Conservation (phyloP, 1,140 invertebrate genomes). For the Drosophila tsacasi region DNA sequence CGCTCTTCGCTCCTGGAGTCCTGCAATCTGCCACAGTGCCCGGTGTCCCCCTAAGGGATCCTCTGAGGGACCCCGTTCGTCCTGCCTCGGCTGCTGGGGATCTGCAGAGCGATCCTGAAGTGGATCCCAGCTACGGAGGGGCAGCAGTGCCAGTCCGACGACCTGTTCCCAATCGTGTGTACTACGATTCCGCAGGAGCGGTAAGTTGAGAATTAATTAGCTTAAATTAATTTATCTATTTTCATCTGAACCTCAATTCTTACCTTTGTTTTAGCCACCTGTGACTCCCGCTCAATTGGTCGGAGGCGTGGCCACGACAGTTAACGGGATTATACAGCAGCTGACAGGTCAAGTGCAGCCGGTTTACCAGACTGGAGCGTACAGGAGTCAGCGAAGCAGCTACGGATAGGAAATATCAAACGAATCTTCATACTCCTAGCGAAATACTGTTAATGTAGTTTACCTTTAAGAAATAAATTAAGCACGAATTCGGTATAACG, state of each 20-base stretch:
- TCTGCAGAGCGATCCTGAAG: constrained; percentile 72
- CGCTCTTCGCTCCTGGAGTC: constrained; percentile 77
- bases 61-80: constrained; percentile 41
- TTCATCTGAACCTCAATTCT: not conserved
- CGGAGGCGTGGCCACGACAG: constrained; percentile 75
- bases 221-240: not conserved
- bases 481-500: constrained; percentile 15
- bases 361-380: constrained; percentile 71
- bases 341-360: constrained; percentile 80
- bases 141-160: constrained; percentile 56
- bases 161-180: constrained; percentile 76
- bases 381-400: constrained; percentile 53
- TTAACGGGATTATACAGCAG: constrained; percentile 81
- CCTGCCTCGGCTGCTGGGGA: constrained; percentile 43
- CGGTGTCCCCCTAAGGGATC: constrained; percentile 35
- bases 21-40: constrained; percentile 63
- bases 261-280: constrained; percentile 49
- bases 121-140: constrained; percentile 69
- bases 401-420: constrained; percentile 42
- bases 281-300: constrained; percentile 76
- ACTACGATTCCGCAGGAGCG: constrained; percentile 77
- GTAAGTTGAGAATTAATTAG: constrained; percentile 50
- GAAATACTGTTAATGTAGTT: constrained; percentile 35
- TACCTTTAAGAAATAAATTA: constrained; percentile 35
- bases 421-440: constrained; percentile 19